Base-by-base conservation (phyloP, 2,888 invertebrate species). In the Mantis religiosa region DNA sequence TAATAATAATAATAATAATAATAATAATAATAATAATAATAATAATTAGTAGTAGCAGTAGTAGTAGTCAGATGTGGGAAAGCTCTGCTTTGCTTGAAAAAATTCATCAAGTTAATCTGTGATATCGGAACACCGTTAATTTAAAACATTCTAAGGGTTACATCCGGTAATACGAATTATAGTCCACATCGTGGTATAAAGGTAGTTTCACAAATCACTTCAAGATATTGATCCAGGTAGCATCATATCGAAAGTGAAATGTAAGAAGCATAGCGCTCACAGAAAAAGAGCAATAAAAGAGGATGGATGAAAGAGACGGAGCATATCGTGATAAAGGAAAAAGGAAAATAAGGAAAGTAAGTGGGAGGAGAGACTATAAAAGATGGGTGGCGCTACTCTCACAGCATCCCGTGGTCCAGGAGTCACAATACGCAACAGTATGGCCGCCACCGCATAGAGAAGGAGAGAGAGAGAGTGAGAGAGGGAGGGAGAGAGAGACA, bases 371-470 rank as follows among this genome's bases (percentile, higher is more conserved):
- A 41, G 87, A 28, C 30, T 86, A 86, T 71, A 28, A 86, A 86
- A 86, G 54, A 28, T 87, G 87, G 87, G 87, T 87, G 81, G 71
- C 86, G 81, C 71, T 30, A 54, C 28, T 30, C 28, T 8, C 28
- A 34, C 87, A 87, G 87, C 87, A 87, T 87, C 87, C 87, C 34
- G 87, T 82, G 87, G 86, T 86, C 71, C 86, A 81, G 86, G 86
- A 86, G 87, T 87, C 87, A 30, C 81, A 82, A 82, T 82, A 82
- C 27, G 15, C 82, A 82, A 34, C 87, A 87, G 87, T 82, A 87
- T 87, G 87, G 87, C 87, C 87, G 87, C 87, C 87, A 87, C 87
- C 87, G 82, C 87, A 82, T 34, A 87, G 82, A 71, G 54, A 71
- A 25, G 25, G 54, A 71, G 54, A 20, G 54, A 87, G 34, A 54